Evolutionary conservation across 2,888 invertebrate species (phyloP).

Genomic region (Cryptosula pallasiana): DNA sequence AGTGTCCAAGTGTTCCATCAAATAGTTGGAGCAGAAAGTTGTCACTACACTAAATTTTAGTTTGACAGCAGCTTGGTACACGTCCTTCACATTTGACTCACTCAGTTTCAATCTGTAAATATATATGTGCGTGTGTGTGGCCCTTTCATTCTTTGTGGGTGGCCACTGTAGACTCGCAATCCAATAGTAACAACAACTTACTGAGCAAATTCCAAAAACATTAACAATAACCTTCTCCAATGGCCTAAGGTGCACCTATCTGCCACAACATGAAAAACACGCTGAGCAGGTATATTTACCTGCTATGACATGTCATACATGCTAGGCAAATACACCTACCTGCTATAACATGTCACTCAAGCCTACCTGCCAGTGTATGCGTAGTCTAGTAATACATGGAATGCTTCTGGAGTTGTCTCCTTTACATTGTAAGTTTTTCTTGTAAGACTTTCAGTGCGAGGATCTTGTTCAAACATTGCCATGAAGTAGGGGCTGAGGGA

Average conservation of each 20-base stretch:
- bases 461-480: conserved; percentile 63
- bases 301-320: no score
- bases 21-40: conserved; percentile 66
- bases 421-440: conserved; percentile 57
- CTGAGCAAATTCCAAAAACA: no score
- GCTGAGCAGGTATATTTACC: no score
- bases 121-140: no score
- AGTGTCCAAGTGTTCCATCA: conserved; percentile 63
- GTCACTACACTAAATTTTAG: conserved; percentile 72
- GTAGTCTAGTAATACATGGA: conserved; percentile 73
- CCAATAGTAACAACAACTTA: no score
- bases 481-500: conserved; percentile 73
- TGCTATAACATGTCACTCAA: no score
- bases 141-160: no score
- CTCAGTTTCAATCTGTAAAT: conserved; percentile 57
- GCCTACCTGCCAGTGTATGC: conserved; percentile 70
- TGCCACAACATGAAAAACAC: no score
- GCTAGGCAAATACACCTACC: no score
- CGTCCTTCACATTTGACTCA: conserved; percentile 63
- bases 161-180: no score
- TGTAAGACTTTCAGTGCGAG: conserved; percentile 1
- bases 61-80: conserved; percentile 73
- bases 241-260: no score
- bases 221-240: no score
- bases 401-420: conserved; percentile 64